Base-by-base conservation (phyloP, 1,140 invertebrate genomes). In the Lutraria rhynchaena region DNA sequence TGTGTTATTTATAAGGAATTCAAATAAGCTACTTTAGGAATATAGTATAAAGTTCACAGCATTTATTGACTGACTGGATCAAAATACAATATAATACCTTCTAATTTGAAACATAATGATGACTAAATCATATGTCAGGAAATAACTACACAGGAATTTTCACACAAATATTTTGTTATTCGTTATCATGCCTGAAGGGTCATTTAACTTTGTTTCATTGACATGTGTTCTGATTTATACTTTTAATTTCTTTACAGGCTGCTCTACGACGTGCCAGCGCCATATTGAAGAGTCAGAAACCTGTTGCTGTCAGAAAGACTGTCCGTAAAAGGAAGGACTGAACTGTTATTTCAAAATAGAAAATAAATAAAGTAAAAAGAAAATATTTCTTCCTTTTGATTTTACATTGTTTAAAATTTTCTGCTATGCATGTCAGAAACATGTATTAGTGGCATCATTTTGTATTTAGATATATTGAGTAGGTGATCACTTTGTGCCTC, bases 261-360 rank as follows among this genome's bases (percentile, higher is more conserved):
- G 96, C 97, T 51, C 92, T 98, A n/a, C 95, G 97, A 80, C 95
- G 96, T 91, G 97, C 97, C 22, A 98, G 96, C 91, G 97, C 97
- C 78, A 95, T 99, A 83, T 93, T 98, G 57, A 94, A 96, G 78
- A 98, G 97, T 33, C 97, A 99, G 93, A 96, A 96, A 91, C 95
- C 96, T 75, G 93, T 95, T 74, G 95, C 95, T 85, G 94, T 94
- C 57, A 97, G 96, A 93, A 97, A 97, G 92, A 94, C 94, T 35
- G 93, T 93, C 58, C 82, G 81, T 22, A 93, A 95, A 57, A 97
- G 96, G 93, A 88, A 86, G 55, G 82, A 89, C 22, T 89, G 83
- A 74, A n/a, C 22, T 60, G 5, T 5, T 41, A 29, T 29, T n/a
- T 27, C n/a, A 0, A 29, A 24, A 46, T 35, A 41, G 33, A 29